Evolutionary conservation across 2,797 vertebrate species (phyloP).

Genomic region (Cynodonichthys magdalenae): DNA sequence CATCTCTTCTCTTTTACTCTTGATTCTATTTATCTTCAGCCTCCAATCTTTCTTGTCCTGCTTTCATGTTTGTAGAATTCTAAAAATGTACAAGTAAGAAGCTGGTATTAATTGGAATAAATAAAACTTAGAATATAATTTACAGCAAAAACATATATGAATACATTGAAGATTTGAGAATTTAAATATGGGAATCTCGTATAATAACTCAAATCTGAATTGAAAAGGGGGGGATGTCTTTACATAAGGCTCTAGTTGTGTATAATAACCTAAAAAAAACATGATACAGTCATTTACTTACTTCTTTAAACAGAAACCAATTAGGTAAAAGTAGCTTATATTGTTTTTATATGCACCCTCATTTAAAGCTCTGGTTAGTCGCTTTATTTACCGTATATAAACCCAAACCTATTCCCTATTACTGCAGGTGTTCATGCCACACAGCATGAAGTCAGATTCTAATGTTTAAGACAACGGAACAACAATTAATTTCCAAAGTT

Average conservation of each 20-base stretch:
- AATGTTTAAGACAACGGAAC: slow-evolving; percentile 63
- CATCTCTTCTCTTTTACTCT: slow-evolving; percentile 29
- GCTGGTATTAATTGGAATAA: neutral
- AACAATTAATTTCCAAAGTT: slow-evolving; percentile 79
- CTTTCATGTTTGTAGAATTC: slow-evolving; percentile 9
- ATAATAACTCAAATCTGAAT: neutral
- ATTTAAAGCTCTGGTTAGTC: neutral
- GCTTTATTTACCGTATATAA: neutral
- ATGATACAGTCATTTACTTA: no score
- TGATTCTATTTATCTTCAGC: slow-evolving; percentile 21
- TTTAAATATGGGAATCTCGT: neutral
- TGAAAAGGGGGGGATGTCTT: no score
- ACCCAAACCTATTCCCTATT: slow-evolving; percentile 1
- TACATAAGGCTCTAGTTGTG: neutral
- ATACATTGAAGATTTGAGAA: no score
- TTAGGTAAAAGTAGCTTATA: neutral
- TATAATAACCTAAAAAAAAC: neutral
- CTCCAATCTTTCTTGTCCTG: slow-evolving; percentile 9
- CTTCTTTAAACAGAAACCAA: neutral
- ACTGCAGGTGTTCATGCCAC: neutral
- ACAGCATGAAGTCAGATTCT: slow-evolving; percentile 36
- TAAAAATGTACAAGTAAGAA: slow-evolving; percentile 13
- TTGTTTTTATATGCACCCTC: slow-evolving; percentile 1
- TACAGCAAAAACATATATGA: no score
- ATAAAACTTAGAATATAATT: neutral